Base-by-base conservation (phyloP, 1,140 invertebrate genomes). In the Lanistes nyassanus region DNA sequence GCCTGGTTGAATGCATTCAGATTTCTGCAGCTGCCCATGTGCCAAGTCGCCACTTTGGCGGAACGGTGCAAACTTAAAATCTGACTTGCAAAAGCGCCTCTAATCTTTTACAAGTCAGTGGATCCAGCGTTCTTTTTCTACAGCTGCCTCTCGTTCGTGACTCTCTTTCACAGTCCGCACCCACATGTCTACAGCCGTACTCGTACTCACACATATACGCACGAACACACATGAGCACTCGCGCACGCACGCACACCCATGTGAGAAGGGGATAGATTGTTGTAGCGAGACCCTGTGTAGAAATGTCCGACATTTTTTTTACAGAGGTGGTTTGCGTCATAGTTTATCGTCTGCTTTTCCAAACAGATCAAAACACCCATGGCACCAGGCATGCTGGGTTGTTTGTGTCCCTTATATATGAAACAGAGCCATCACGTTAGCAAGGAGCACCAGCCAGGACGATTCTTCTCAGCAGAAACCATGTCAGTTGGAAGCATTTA, bases 201-300 rank as follows among this genome's bases (percentile, higher is more conserved):
- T 36, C 29, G 62, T 37, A 65, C 62, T 4, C 29, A 65, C 29
- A 65, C 11, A 36, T 37, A 65, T 37, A 36, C 4, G 31, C 62
- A 34, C 31, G 62, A 31, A 65, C 26, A 65, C 62, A 65, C 62
- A 29, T 19, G 39, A 31, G 39, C 62, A 65, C 62, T 36, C n/a
- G 29, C 26, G 21, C 31, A 31, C n/a, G 21, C 62, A 65, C 62
- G 39, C n/a, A 34, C n/a, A 29, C 31, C 19, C 62, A 65, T 37
- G 7, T 11, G 7, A 34, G 11, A 34, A 19, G 39, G 16, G 29
- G 13, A 65, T 1, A 31, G 26, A 5, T 36, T 6, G 6, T 5
- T 11, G 19, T 9, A 62, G n/a, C 2, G n/a, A 0, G n/a, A n/a
- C 4, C 11, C 26, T n/a, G 34, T 9, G n/a, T n/a, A 16, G 26